Base-by-base conservation (phyloP, 1,140 invertebrate species). In the Ceratina australensis region DNA sequence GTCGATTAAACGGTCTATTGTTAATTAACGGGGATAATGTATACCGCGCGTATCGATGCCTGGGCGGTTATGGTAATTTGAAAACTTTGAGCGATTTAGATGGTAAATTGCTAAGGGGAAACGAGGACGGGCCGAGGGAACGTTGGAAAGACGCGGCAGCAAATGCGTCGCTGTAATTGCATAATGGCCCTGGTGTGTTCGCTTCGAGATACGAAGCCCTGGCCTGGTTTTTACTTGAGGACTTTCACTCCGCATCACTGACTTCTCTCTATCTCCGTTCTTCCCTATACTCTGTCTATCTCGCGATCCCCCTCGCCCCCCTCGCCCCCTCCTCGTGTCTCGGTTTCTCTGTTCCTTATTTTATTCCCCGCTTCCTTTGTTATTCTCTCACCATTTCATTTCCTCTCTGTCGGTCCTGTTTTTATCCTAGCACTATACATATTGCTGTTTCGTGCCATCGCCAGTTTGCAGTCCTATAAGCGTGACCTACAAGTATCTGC, bases 201-300 rank as follows among this genome's bases (percentile, higher is more conserved):
- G 49, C 78, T 50, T 67, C 64, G 76, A 87, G 84, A 88, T 86
- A 85, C 77, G 82, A 78, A 85, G 83, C 86, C 88, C 82, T 89
- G 89, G 88, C 88, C 88, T 89, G 86, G 78, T 89, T 90, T 86
- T 87, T 86, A 75, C 82, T 85, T 71, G 71, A 82, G 82, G 81
- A 88, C 85, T 88, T 89, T 87, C 86, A 89, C 83, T 88, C 83
- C 72, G 73, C 75, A 69, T 79, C 69, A 67, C 72, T 56, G 64
- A 61, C 42, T 69, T 56, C 33, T 66, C 52, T 71, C 33, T 68
- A 15, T 61, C 49, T 71, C 75, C 26, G 22, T 67, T n/a, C 56
- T 57, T 56, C 52, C 42, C 54, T 72, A 47, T 71, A 20, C 57
- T 10, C 26, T 66, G 56, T 63, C 63, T 63, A 63, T 71, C 72